Percentiles rank a stretch among this genome's conserved stretches.
These are phyloP conservation scores for Drosophila quasianomalipes DNA, from an alignment of 2,888 invertebrate species.

Conservation along the genomic window DNA sequence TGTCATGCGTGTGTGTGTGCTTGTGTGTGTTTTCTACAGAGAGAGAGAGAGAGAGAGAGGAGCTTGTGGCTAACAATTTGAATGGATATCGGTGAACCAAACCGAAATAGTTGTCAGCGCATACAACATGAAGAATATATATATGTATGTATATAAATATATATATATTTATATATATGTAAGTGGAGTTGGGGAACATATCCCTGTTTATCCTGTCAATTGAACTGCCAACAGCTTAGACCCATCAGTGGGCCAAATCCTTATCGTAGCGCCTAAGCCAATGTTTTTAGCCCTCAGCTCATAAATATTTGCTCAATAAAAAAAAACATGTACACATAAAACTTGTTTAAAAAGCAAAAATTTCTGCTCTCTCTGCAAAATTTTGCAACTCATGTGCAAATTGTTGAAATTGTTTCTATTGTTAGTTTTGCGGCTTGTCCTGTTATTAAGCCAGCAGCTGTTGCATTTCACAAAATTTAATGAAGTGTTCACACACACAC, in stretches of 20 bases:
- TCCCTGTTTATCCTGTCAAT: slow-evolving; percentile 64
- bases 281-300: slow-evolving; percentile 14
- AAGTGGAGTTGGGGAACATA: neutral
- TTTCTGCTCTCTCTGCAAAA: slow-evolving; percentile 9
- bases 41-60: neutral
- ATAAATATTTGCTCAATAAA: slow-evolving; percentile 33
- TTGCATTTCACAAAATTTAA: slow-evolving; percentile 67
- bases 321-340: slow-evolving; percentile 7
- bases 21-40: slow-evolving; percentile 1
- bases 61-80: slow-evolving; percentile 38
- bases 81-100: slow-evolving; percentile 60
- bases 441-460: slow-evolving; percentile 67
- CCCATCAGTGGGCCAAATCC: slow-evolving; percentile 34
- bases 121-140: slow-evolving; percentile 33
- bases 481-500: slow-evolving; percentile 46
- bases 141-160: neutral
- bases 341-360: slow-evolving; percentile 25
- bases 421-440: slow-evolving; percentile 50
- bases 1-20: slow-evolving; percentile 56
- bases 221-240: slow-evolving; percentile 34
- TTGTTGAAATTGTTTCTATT: slow-evolving; percentile 38
- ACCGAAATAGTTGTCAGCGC: slow-evolving; percentile 62
- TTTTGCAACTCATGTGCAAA: slow-evolving; percentile 30
- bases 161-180: neutral
- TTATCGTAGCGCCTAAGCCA: slow-evolving; percentile 32